phyloP scores from a whole-genome alignment of 92 coral and sea anemone genomes.

The Anthopleura xanthogrammica region DNA sequence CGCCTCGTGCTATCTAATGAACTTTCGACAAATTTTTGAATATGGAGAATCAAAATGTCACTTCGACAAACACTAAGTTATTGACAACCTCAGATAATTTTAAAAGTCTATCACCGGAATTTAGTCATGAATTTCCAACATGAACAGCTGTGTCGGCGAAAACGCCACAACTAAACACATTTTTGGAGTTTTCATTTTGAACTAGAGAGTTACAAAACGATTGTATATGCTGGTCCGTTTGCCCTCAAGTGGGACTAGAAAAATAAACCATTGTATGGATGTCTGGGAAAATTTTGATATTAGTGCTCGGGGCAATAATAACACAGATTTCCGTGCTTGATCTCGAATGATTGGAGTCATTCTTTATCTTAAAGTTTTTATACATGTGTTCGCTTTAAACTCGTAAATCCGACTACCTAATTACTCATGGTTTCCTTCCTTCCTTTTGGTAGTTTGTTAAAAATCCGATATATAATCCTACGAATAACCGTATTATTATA shows the following conservation, averaged over 20 bases:
- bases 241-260: too few relatives aligned
- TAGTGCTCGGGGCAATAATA: too few relatives aligned
- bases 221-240: too few relatives aligned
- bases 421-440: not conserved
- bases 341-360: not conserved
- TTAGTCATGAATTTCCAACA: not conserved
- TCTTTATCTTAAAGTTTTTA: not conserved
- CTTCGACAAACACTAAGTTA: not conserved
- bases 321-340: too few relatives aligned
- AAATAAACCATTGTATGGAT: too few relatives aligned
- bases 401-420: not conserved
- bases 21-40: constrained; percentile 1
- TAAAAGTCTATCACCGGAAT: not conserved
- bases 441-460: not conserved
- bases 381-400: not conserved
- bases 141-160: not conserved
- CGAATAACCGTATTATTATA: not conserved
- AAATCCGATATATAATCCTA: constrained; percentile 1
- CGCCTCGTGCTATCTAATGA: not conserved
- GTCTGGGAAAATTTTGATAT: too few relatives aligned
- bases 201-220: too few relatives aligned
- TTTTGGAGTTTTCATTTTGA: too few relatives aligned
- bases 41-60: not conserved
- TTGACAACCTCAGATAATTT: not conserved
- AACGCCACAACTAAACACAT: not conserved